Evolutionary conservation across 2,113 vertebrate species (phyloP).

Genomic region (Psophia crepitans): DNA sequence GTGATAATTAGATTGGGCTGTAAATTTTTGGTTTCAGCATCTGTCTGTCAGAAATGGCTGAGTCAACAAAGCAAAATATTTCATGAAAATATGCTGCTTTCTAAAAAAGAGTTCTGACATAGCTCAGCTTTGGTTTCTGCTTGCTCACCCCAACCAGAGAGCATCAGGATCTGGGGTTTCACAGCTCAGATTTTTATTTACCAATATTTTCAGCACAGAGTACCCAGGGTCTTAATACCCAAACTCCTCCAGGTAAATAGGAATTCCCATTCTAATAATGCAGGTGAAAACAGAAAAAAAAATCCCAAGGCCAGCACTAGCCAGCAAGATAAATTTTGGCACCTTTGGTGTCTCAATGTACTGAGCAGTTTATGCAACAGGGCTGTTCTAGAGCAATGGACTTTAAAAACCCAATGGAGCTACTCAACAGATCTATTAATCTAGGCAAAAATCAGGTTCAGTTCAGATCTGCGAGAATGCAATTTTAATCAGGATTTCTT

Average conservation of each 20-base stretch:
- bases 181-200: not conserved
- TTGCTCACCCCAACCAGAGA: not conserved
- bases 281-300: not conserved
- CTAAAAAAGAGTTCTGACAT: not conserved
- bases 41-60: not conserved
- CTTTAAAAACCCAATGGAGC: not conserved
- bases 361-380: not conserved
- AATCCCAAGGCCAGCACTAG: rapidly evolving
- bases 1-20: not conserved
- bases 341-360: not conserved
- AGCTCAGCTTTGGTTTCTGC: not conserved
- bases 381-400: not conserved
- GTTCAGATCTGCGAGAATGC: not conserved
- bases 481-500: not conserved
- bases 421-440: not conserved
- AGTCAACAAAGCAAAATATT: not conserved
- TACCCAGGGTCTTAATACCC: not conserved
- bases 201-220: not conserved
- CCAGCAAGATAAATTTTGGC: not conserved
- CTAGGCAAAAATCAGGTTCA: not conserved
- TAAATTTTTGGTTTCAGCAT: not conserved
- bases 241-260: not conserved
- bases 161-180: rapidly evolving
- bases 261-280: not conserved
- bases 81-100: not conserved